A percentile compares a stretch with the other conserved stretches of the same genome.
These are phyloP conservation scores for Dromococcyx pavoninus DNA, from an alignment of 2,797 vertebrate genomes.

Conservation along the genomic window DNA sequence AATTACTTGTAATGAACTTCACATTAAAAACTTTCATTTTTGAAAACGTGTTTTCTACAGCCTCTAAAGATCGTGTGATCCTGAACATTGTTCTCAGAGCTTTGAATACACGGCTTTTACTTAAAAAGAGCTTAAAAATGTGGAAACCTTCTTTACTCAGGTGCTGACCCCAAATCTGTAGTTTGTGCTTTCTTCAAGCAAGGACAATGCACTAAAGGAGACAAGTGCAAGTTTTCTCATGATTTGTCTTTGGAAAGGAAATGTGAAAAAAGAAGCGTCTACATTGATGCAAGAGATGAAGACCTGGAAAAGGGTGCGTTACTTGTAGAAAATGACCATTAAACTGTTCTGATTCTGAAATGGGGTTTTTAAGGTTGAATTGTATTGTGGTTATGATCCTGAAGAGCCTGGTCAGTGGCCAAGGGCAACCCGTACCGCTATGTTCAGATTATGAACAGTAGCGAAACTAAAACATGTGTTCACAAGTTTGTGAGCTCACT, in stretches of 20 bases:
- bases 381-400: background rate
- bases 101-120: background rate
- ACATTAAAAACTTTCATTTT: background rate
- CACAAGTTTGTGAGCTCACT: too few species aligned
- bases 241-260: slow-evolving; percentile 95
- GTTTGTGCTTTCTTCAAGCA: slow-evolving; percentile 98
- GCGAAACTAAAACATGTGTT: background rate
- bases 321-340: background rate
- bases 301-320: slow-evolving; percentile 91
- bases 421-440: rapidly evolving
- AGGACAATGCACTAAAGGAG: slow-evolving; percentile 97
- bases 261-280: slow-evolving; percentile 93
- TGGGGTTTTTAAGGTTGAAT: background rate
- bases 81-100: background rate
- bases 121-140: background rate
- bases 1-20: background rate
- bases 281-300: slow-evolving; percentile 93
- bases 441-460: rapidly evolving
- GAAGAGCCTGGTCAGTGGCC: background rate
- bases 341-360: background rate
- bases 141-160: slow-evolving; percentile 64
- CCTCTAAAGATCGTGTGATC: background rate
- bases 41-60: rapidly evolving
- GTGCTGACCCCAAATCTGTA: slow-evolving; percentile 96
- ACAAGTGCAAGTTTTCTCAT: slow-evolving; percentile 98